phyloP scores from a whole-genome alignment of 1,140 invertebrate genomes.

The Luehdorfia chinensis region DNA sequence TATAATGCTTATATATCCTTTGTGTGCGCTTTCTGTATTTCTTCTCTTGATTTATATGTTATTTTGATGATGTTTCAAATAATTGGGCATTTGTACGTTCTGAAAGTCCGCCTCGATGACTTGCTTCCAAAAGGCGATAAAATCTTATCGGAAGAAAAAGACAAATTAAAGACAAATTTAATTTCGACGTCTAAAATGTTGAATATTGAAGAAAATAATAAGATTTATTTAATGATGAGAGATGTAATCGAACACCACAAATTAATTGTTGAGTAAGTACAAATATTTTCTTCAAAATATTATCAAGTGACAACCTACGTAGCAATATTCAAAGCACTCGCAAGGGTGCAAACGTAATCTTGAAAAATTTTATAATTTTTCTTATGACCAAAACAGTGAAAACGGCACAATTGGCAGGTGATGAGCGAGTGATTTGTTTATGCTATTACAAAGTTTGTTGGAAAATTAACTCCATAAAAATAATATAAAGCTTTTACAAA shows the following conservation, averaged over 20 bases:
- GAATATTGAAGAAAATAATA: conserved; percentile 20
- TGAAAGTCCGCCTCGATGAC: conserved; percentile 16
- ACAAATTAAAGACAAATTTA: neutral
- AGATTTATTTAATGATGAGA: conserved; percentile 9
- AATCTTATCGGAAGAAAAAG: neutral
- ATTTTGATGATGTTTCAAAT: conserved; percentile 30
- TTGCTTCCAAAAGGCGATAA: conserved; percentile 10
- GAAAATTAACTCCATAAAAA: no score
- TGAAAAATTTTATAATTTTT: no score
- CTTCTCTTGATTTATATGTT: conserved; percentile 19
- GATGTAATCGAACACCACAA: conserved; percentile 23
- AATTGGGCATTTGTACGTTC: conserved; percentile 25
- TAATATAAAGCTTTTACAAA: no score
- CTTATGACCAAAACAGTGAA: no score
- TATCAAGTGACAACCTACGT: no score
- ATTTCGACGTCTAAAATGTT: conserved; percentile 21
- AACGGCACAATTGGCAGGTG: no score
- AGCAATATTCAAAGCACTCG: no score
- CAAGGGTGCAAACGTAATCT: no score
- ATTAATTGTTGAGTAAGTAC: conserved; percentile 22
- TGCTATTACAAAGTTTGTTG: no score
- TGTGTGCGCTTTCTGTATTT: conserved; percentile 11
- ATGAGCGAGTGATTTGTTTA: no score
- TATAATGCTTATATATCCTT: conserved; percentile 22
- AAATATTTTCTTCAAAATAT: neutral